phyloP scores from a whole-genome alignment of 1,140 invertebrate species.

The Macrobrachium rosenbergii region DNA sequence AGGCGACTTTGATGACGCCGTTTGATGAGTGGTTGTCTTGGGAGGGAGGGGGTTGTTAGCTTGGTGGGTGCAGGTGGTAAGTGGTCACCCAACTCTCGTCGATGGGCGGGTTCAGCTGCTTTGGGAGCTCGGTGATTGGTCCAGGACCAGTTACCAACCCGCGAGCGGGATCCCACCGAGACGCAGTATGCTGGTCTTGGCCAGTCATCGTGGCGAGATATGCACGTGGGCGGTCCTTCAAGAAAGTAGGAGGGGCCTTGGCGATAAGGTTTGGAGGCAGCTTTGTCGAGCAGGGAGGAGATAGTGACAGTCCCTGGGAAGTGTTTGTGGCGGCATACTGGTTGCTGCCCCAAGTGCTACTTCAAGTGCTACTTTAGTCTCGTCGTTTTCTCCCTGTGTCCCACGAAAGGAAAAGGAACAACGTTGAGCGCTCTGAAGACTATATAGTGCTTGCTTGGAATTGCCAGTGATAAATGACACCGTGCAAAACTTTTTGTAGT shows the following conservation, averaged over 20 bases:
- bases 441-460: no score
- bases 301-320: slow-evolving; percentile 59
- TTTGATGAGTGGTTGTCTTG: not conserved
- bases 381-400: no score
- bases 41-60: not conserved
- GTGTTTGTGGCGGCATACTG: slow-evolving; percentile 37
- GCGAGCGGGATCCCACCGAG: slow-evolving; percentile 6
- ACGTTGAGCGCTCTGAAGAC: no score
- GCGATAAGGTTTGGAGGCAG: slow-evolving; percentile 45
- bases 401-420: no score
- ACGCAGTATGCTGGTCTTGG: no score
- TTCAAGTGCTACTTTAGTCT: no score
- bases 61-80: slow-evolving; percentile 11
- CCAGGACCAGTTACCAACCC: slow-evolving; percentile 47
- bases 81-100: slow-evolving; percentile 14
- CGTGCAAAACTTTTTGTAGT: no score
- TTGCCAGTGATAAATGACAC: no score
- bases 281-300: slow-evolving; percentile 19
- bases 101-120: not conserved
- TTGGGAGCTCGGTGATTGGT: slow-evolving; percentile 18
- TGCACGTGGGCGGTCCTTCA: slow-evolving; percentile 36
- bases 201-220: not conserved
- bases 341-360: not conserved
- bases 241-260: slow-evolving; percentile 18
- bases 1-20: no score